A percentile compares a stretch with the other conserved stretches of the same genome.
phyloP scores from a whole-genome alignment of 2,797 vertebrate species.

The Pristis pectinata region DNA sequence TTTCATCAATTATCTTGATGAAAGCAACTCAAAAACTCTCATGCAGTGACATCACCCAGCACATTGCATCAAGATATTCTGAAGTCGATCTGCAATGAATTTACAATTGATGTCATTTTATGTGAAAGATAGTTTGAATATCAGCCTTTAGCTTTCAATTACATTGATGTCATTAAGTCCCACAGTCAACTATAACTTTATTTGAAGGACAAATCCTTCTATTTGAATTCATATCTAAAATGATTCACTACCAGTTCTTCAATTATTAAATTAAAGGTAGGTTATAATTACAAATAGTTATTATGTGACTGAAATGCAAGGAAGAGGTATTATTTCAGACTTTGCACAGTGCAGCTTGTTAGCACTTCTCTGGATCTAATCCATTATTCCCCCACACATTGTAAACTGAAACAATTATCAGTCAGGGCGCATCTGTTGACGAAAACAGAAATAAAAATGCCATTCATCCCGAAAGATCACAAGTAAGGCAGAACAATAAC shows the following conservation, averaged over 20 bases:
- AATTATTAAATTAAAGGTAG: background rate
- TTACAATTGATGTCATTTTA: background rate
- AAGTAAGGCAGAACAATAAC: background rate
- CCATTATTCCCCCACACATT: background rate
- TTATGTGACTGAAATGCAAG: background rate
- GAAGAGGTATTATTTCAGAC: background rate
- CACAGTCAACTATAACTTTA: background rate
- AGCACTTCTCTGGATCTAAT: background rate
- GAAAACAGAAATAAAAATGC: conserved; percentile 27
- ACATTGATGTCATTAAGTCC: background rate
- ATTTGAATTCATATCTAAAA: conserved; percentile 10
- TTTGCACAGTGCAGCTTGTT: background rate
- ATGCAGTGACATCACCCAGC: background rate
- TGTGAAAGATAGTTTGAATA: background rate
- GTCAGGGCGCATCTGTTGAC: background rate
- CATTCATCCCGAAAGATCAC: conserved; percentile 6
- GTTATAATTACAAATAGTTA: background rate
- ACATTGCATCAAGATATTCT: background rate
- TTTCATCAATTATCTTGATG: background rate
- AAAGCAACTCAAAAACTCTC: background rate
- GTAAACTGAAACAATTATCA: conserved; percentile 10
- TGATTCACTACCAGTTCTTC: background rate
- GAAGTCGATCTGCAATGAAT: background rate
- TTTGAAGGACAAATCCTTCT: background rate
- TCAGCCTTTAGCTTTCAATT: background rate